phyloP scores from a whole-genome alignment of 2,113 vertebrate species.

The Coturnix japonica region DNA sequence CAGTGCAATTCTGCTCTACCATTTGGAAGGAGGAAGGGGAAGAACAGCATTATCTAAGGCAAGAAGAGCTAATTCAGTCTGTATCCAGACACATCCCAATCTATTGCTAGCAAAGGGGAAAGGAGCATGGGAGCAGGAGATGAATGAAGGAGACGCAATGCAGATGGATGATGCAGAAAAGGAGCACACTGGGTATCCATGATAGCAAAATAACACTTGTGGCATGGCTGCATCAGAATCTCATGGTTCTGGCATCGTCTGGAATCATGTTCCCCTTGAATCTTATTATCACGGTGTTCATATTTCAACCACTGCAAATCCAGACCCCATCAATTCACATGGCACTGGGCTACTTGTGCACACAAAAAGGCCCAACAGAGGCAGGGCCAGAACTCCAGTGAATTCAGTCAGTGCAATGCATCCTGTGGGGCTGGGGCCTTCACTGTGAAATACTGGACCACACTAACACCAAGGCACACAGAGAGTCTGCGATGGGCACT shows the following conservation, averaged over 20 bases:
- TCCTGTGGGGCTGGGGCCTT: background rate
- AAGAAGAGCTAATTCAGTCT: background rate
- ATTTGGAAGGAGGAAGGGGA: constrained; percentile 31
- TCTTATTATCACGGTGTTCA: background rate
- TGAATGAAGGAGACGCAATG: background rate
- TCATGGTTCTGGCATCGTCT: background rate
- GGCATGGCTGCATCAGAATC: background rate
- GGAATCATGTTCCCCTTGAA: background rate
- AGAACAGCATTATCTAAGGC: background rate
- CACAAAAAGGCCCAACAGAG: background rate
- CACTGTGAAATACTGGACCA: background rate
- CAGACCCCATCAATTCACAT: background rate
- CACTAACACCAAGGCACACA: background rate
- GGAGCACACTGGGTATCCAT: background rate
- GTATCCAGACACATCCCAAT: background rate
- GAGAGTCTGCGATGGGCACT: background rate
- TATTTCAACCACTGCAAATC: background rate
- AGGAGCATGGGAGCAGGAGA: fast-evolving
- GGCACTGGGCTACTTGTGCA: background rate
- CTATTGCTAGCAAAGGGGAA: background rate
- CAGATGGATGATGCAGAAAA: background rate
- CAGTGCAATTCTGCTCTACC: constrained; percentile 13
- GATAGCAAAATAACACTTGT: background rate
- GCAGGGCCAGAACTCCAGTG: background rate
- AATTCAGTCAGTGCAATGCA: background rate